These are phyloP conservation scores for Coenobita brevimanus DNA, from an alignment of 1,140 invertebrate genomes.

Conservation along the genomic window DNA sequence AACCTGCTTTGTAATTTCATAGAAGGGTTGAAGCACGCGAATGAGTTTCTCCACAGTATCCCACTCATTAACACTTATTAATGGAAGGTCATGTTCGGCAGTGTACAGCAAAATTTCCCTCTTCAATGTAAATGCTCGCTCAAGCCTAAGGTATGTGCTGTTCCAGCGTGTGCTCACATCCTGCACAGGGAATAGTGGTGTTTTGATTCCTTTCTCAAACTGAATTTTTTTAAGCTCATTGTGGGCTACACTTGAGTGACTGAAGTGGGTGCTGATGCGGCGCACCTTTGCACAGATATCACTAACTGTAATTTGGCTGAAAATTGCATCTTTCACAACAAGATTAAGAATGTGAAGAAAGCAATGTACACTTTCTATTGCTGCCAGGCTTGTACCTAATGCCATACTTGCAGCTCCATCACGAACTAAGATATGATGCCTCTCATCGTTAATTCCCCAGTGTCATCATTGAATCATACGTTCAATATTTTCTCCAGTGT, in stretches of 20 bases:
- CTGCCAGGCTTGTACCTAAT: constrained; percentile 3
- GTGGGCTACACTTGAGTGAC: no score
- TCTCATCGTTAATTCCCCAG: constrained; percentile 8
- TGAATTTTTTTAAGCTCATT: no score
- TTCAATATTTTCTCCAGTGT: constrained; percentile 7
- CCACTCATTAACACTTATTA: no score
- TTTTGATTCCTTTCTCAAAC: no score
- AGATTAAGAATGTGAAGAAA: constrained; percentile 8
- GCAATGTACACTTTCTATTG: background rate
- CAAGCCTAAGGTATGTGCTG: no score
- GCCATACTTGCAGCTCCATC: background rate
- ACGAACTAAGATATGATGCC: constrained; percentile 13
- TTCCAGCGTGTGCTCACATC: no score
- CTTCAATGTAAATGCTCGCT: no score
- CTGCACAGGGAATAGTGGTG: no score
- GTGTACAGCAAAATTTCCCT: constrained; percentile 7
- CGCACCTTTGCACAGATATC: background rate
- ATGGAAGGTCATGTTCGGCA: background rate
- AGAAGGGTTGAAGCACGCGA: constrained; percentile 1
- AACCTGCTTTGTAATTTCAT: background rate
- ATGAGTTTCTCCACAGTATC: no score
- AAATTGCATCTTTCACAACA: constrained; percentile 19
- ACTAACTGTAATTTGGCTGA: background rate
- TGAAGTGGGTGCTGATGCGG: background rate
- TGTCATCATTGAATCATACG: constrained; percentile 12